A percentile compares a stretch with the other conserved stretches of the same genome.
These are phyloP conservation scores for Helarctos malayanus DNA, from an alignment of 2,797 vertebrate genomes.

Conservation along the genomic window DNA sequence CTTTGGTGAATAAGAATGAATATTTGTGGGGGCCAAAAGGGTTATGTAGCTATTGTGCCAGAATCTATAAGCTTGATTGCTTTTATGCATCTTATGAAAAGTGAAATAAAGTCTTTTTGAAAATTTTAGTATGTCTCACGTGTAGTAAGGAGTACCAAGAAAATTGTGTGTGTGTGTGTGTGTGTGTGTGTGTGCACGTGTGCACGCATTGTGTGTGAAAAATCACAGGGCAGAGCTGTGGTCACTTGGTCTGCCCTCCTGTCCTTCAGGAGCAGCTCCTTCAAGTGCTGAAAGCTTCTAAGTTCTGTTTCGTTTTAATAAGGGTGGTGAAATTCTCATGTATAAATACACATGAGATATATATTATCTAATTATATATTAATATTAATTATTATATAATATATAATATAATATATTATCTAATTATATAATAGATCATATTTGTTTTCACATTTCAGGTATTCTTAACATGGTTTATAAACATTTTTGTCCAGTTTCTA, in stretches of 20 bases:
- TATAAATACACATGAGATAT: not conserved
- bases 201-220: not conserved
- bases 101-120: not conserved
- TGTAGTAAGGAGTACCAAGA: slow-evolving; percentile 5
- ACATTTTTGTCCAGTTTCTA: slow-evolving; percentile 30
- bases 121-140: slow-evolving; percentile 22
- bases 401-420: not conserved
- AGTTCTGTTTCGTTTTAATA: not conserved
- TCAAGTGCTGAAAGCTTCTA: not conserved
- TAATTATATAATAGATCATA: not conserved
- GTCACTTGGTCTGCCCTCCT: not conserved
- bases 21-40: not conserved
- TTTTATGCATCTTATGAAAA: slow-evolving; percentile 31
- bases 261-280: not conserved
- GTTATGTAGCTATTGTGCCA: not conserved
- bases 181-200: not conserved
- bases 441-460: slow-evolving; percentile 30
- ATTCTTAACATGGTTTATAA: not conserved
- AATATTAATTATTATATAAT: no score
- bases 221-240: not conserved
- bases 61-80: not conserved
- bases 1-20: slow-evolving; percentile 28
- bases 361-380: not conserved
- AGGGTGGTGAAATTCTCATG: not conserved
- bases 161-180: not conserved